Conservation (phyloP, 2,888 invertebrate genomes). For the Tiliacea citrago region DNA sequence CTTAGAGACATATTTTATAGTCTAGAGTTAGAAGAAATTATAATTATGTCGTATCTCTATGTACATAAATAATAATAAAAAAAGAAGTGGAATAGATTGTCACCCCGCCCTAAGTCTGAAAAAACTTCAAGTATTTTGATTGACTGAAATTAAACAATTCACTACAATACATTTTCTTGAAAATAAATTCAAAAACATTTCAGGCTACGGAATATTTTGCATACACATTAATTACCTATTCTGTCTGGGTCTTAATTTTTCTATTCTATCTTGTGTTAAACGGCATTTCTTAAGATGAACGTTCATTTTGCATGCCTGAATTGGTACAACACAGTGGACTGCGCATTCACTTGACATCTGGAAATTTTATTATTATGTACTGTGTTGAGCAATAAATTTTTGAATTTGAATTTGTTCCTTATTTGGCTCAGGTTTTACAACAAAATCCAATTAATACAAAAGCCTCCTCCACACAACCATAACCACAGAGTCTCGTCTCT, state of each 20-base stretch:
- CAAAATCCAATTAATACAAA: conserved; percentile 23
- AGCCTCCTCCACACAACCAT: conserved; percentile 67
- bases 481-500: conserved; percentile 58
- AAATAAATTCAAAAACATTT: background rate
- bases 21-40: background rate
- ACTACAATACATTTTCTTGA: background rate
- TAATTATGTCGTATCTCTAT: too few species aligned
- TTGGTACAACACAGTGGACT: too few species aligned
- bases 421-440: background rate
- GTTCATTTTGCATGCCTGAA: too few species aligned
- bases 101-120: background rate
- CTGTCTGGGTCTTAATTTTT: too few species aligned
- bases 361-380: too few species aligned
- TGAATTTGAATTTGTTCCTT: too few species aligned
- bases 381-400: too few species aligned
- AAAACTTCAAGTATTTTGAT: background rate
- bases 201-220: background rate
- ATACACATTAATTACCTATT: too few species aligned
- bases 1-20: too few species aligned
- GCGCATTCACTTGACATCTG: too few species aligned
- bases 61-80: too few species aligned
- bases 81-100: background rate
- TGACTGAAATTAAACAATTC: background rate
- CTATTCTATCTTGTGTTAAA: background rate
- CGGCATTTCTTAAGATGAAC: background rate